Evolutionary conservation across 2,888 invertebrate genomes (phyloP).

Genomic region (Habroteleia sp.): DNA sequence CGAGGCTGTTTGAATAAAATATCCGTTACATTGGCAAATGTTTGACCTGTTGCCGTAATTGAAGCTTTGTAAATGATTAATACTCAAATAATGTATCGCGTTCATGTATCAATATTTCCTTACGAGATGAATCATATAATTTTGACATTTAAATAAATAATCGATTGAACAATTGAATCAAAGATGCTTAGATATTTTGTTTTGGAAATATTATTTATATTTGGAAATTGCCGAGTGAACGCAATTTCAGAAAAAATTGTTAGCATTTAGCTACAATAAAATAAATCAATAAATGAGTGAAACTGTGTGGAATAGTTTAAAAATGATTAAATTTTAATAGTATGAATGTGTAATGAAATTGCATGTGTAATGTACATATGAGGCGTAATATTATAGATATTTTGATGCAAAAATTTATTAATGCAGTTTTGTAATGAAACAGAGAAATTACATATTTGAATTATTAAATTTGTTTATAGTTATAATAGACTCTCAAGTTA

Average conservation of each 20-base stretch:
- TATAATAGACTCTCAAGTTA: background rate
- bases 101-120: conserved; percentile 36
- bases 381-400: conserved; percentile 1
- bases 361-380: background rate
- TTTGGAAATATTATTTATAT: conserved; percentile 5
- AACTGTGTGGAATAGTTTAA: conserved; percentile 11
- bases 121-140: conserved; percentile 17
- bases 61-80: conserved; percentile 32
- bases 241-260: conserved; percentile 11
- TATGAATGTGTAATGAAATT: conserved; percentile 4
- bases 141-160: conserved; percentile 20
- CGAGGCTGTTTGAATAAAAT: conserved; percentile 27
- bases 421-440: background rate
- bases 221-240: background rate
- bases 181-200: conserved; percentile 9
- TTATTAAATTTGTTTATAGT: conserved; percentile 1
- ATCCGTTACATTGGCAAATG: conserved; percentile 27
- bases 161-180: conserved; percentile 18
- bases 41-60: conserved; percentile 49
- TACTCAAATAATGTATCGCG: conserved; percentile 4
- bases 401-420: conserved; percentile 7
- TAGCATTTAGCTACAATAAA: conserved; percentile 28
- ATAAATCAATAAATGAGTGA: conserved; percentile 2
- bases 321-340: conserved; percentile 19
- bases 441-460: conserved; percentile 2